Evolutionary conservation across 2,113 vertebrate genomes (phyloP).

Genomic region (Casuarius casuarius): DNA sequence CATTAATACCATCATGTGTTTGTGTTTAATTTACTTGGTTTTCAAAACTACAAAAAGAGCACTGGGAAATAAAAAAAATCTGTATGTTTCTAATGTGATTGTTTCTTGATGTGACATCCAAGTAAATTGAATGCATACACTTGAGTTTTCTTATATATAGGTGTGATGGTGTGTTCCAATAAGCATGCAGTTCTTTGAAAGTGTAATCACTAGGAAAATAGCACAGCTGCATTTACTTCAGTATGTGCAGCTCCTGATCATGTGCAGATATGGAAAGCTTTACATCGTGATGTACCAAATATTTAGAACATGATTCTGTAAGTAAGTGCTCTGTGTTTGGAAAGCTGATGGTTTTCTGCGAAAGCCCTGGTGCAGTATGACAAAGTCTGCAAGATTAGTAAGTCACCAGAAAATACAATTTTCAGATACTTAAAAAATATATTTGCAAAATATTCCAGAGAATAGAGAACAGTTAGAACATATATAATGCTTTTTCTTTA

Average conservation of each 20-base stretch:
- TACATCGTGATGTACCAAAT: slow-evolving; percentile 6
- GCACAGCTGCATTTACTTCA: slow-evolving; percentile 57
- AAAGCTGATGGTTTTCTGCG: slow-evolving; percentile 2
- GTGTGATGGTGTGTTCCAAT: slow-evolving; percentile 37
- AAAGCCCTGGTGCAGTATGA: neutral
- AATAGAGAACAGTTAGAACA: neutral
- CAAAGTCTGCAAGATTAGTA: neutral
- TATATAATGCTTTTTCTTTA: neutral
- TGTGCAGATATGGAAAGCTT: slow-evolving; percentile 21
- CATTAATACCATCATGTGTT: neutral
- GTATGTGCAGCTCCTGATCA: neutral
- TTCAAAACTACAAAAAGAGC: neutral
- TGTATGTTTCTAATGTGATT: neutral
- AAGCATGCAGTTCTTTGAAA: slow-evolving; percentile 36
- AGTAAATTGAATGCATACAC: neutral
- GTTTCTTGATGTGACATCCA: neutral
- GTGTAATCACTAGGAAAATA: slow-evolving; percentile 32
- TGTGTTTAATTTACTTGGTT: neutral
- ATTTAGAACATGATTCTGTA: slow-evolving; percentile 26
- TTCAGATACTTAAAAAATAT: slow-evolving; percentile 11
- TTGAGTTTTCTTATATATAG: neutral
- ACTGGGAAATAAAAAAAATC: neutral
- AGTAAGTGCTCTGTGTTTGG: neutral
- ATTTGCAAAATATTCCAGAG: slow-evolving; percentile 10
- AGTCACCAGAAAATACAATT: slow-evolving; percentile 10